Evolutionary conservation across 37 sponge, comb jelly and placozoan species (phyloP).

Genomic region (Ephydatia muelleri): DNA sequence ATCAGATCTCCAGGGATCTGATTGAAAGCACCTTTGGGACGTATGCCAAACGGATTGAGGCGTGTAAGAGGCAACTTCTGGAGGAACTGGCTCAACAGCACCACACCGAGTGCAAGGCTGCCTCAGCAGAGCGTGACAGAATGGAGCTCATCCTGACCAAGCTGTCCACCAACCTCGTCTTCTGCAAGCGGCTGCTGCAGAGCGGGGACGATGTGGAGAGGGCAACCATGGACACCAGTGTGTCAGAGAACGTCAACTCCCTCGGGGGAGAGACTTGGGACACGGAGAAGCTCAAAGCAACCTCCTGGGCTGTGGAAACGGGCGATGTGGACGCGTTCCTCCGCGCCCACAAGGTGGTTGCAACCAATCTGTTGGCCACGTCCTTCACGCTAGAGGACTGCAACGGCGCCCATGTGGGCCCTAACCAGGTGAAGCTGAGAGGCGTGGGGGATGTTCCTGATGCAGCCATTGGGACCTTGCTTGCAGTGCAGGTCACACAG

Average conservation of each 20-base stretch:
- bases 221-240: neutral
- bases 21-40: neutral
- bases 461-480: neutral
- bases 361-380: neutral
- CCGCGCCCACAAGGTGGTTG: neutral
- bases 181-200: conserved; percentile 11
- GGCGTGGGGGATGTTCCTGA: neutral
- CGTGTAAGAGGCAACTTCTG: neutral
- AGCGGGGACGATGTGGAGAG: neutral
- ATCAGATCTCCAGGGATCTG: neutral
- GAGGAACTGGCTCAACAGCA: neutral
- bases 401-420: neutral
- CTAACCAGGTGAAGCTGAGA: neutral
- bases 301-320: neutral
- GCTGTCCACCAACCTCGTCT: neutral
- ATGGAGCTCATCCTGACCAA: neutral
- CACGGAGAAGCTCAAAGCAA: neutral
- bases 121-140: neutral
- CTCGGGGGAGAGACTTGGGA: neutral
- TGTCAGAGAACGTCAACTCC: neutral
- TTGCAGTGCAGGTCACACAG: neutral
- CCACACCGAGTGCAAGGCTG: neutral
- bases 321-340: neutral
- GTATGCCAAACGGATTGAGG: neutral
- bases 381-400: neutral